Evolutionary conservation across 2,113 vertebrate genomes (phyloP).

Genomic region (Podocnemis expansa): DNA sequence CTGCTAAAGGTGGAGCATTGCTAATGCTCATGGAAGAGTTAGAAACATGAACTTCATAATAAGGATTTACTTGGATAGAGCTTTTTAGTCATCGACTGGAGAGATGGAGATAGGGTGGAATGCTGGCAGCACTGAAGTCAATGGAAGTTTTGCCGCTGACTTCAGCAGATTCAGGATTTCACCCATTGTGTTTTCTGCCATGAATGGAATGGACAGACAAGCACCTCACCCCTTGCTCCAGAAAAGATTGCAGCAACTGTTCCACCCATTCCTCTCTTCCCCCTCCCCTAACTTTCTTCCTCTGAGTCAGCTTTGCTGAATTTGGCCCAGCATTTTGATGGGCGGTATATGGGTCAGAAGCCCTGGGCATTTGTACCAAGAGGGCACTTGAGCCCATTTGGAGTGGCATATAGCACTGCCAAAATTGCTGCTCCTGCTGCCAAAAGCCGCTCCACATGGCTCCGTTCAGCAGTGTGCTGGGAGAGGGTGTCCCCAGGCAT

Average conservation of each 20-base stretch:
- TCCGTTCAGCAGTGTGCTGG: too few species aligned
- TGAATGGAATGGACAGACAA: neutral
- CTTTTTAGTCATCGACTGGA: neutral
- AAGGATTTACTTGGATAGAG: neutral
- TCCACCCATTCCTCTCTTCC: neutral
- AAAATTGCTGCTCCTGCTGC: too few species aligned
- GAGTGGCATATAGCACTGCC: too few species aligned
- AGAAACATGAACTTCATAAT: neutral
- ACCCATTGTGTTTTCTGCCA: neutral
- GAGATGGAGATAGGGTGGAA: neutral
- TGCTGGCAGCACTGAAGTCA: neutral
- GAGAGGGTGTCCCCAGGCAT: too few species aligned
- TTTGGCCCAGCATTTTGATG: neutral
- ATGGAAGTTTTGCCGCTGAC: neutral
- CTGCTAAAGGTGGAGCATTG: neutral
- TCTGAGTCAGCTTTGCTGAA: neutral
- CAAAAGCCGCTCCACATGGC: too few species aligned
- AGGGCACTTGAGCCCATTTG: too few species aligned
- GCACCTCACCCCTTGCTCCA: neutral
- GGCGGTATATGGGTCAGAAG: neutral
- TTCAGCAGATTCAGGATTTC: neutral
- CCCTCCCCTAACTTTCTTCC: neutral
- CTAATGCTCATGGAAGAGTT: neutral
- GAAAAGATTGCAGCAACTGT: neutral
- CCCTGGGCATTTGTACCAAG: too few species aligned